Percentiles rank a stretch among this genome's conserved stretches.
phyloP scores from a whole-genome alignment of 2,113 vertebrate genomes.

The Panthera uncia region DNA sequence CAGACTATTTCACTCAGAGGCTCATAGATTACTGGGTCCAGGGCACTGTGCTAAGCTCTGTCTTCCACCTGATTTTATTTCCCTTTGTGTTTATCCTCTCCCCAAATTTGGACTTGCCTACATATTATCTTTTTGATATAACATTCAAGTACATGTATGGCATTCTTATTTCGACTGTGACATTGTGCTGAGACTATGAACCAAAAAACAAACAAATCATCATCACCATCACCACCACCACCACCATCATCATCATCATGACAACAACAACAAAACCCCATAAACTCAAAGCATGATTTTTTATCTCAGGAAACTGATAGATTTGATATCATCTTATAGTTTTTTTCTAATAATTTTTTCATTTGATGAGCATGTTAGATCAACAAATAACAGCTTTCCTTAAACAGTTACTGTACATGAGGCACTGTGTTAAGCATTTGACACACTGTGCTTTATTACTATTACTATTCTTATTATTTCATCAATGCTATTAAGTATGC shows the following conservation, averaged over 20 bases:
- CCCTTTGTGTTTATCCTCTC: not conserved
- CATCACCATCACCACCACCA: not conserved
- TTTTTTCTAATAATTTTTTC: not conserved
- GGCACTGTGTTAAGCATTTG: not conserved
- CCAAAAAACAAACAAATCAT: not conserved
- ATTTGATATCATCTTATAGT: not conserved
- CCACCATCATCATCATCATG: not conserved
- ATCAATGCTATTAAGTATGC: not conserved
- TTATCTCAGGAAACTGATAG: not conserved
- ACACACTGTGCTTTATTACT: not conserved
- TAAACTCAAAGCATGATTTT: not conserved
- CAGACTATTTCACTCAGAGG: slow-evolving; percentile 86
- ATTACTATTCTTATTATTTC: not conserved
- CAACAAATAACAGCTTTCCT: not conserved
- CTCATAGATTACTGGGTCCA: too few species aligned
- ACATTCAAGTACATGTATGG: not conserved
- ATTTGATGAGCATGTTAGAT: not conserved
- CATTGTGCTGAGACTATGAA: not conserved
- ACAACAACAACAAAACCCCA: not conserved
- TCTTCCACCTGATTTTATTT: not conserved
- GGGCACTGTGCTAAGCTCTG: not conserved
- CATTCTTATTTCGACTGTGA: not conserved
- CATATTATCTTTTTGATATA: not conserved
- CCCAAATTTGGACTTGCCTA: not conserved
- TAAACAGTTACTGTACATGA: not conserved